Evolutionary conservation across 2,113 vertebrate species (phyloP).

Genomic region (Gila orcuttii): DNA sequence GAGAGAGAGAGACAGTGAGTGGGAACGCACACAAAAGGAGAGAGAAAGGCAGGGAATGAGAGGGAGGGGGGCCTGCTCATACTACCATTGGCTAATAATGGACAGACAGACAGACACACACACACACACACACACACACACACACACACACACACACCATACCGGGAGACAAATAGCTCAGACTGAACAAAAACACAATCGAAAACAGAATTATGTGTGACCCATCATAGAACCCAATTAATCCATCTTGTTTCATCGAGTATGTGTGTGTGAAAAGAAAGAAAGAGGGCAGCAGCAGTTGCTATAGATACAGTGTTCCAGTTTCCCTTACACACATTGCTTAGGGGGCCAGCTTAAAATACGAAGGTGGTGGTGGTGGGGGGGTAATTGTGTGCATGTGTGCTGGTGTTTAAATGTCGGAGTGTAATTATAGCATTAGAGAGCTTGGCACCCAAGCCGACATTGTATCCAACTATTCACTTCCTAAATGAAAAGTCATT

Average conservation of each 20-base stretch:
- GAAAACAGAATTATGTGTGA: slow-evolving; percentile 12
- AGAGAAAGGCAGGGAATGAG: slow-evolving; percentile 51
- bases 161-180: slow-evolving; percentile 45
- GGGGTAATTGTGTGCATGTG: slow-evolving; percentile 30
- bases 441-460: slow-evolving; percentile 37
- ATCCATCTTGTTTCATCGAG: neutral
- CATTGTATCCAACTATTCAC: neutral
- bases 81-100: slow-evolving; percentile 37
- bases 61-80: slow-evolving; percentile 61
- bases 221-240: slow-evolving; percentile 6
- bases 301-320: slow-evolving; percentile 78
- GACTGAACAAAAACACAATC: slow-evolving; percentile 37
- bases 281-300: slow-evolving; percentile 67
- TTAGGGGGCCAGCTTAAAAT: slow-evolving; percentile 51
- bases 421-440: slow-evolving; percentile 45
- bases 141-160: neutral
- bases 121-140: slow-evolving; percentile 51
- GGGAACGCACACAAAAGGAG: slow-evolving; percentile 77
- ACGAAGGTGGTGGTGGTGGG: slow-evolving; percentile 49
- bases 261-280: slow-evolving; percentile 10
- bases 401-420: slow-evolving; percentile 38
- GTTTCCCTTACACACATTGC: slow-evolving; percentile 63
- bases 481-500: slow-evolving; percentile 46
- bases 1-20: slow-evolving; percentile 78
- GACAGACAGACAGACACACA: slow-evolving; percentile 54